Evolutionary conservation across 64 coral and sea anemone species (phyloP), one percentile per base, ranked within the genome.

Genomic region (Hydrozoanthus tunicans): DNA sequence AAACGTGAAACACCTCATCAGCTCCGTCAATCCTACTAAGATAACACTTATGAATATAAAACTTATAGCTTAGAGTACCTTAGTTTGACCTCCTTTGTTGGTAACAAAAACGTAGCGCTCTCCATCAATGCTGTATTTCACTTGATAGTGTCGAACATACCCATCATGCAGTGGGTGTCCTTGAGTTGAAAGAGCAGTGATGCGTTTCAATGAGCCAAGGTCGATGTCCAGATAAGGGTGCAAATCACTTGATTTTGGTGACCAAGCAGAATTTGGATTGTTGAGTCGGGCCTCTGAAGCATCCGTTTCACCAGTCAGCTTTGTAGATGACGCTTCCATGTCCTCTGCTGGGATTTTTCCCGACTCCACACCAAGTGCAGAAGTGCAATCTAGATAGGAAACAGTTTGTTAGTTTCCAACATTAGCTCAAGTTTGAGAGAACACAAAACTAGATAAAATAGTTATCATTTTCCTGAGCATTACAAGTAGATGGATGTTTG

Each of bases 131-230:
- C 92, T 93, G 54, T 90, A 93, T 68, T 63, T 90, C 75, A 93
- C 53, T 58, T 69, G 43, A 67, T 93, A 93, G 12, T 89, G 63
- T 62, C 68, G 64, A 13, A 93, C 92, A 69, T 80, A 93, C 55
- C 90, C 85, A 10, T 89, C 57, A 32, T 51, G 15, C 27, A 90
- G 13, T 27, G 92, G 92, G 12, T 93, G 92, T 9, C 92, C 92
- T 78, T 93, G 83, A 14, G 92, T 93, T 43, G 92, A 93, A 12
- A 93, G 68, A 59, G 85, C 85, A n/a, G 92, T 93, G 56, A 93
- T 51, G 14, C 58, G 32, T 7, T 73, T 89, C 27, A 64, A 12
- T 20, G 77, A 76, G 58, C 86, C 85, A 52, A 93, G 74, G 65
- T 82, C 70, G 17, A 93, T 81, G 51, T 90, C 76, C 55, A 93